These are phyloP conservation scores for Plecturocebus donacophilus DNA, from an alignment of 2,113 vertebrate species.

Conservation along the genomic window DNA sequence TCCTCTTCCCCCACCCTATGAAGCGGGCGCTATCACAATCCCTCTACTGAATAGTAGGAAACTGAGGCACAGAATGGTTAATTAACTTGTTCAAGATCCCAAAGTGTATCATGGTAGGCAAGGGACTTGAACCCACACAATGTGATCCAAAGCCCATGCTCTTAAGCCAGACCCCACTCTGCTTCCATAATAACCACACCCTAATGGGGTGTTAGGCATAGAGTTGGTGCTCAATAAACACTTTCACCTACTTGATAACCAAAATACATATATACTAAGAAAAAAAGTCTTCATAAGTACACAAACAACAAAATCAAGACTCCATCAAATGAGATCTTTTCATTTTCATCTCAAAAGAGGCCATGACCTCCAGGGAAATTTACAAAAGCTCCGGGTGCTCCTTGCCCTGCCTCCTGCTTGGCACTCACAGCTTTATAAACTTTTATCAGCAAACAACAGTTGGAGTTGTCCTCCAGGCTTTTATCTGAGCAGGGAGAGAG, in stretches of 20 bases:
- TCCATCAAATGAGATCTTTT: neutral
- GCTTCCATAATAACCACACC: neutral
- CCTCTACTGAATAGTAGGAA: neutral
- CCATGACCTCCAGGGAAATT: neutral
- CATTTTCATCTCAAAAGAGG: neutral
- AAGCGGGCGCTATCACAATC: neutral
- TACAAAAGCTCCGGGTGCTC: neutral
- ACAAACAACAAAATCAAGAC: conserved; percentile 35
- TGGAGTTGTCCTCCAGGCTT: neutral
- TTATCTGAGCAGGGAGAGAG: neutral
- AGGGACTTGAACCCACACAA: neutral
- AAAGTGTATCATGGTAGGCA: neutral
- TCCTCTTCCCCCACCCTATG: neutral
- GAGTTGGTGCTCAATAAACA: neutral
- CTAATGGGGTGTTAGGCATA: neutral
- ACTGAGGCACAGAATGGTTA: neutral
- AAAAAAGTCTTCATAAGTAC: neutral
- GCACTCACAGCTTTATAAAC: neutral
- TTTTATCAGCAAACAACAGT: conserved; percentile 24
- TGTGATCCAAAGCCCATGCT: neutral
- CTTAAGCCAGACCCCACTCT: neutral
- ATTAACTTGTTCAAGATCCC: neutral
- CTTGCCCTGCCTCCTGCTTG: neutral
- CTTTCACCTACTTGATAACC: neutral
- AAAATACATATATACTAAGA: neutral